Evolutionary conservation across 2,113 vertebrate genomes (phyloP).

Genomic region (Pycnonotus jocosus): DNA sequence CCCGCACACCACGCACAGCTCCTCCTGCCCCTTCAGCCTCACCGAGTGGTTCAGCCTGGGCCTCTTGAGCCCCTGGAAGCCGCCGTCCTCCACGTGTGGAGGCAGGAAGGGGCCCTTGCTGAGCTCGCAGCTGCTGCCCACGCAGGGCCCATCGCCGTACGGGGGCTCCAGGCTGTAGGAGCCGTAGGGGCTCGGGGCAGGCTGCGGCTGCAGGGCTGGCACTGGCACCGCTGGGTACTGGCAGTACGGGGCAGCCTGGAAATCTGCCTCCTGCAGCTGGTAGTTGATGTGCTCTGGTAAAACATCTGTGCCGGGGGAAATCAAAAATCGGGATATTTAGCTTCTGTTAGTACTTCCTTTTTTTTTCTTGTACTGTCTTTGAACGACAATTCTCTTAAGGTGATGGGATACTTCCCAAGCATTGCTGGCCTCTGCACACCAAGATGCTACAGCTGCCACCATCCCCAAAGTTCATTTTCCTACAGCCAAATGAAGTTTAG

Average conservation of each 20-base stretch:
- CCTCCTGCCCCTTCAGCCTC: conserved; percentile 81
- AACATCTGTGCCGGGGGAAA: conserved; percentile 73
- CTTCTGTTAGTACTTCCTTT: no score
- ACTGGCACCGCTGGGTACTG: conserved; percentile 81
- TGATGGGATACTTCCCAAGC: no score
- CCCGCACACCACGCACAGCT: conserved; percentile 90
- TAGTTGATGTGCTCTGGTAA: conserved; percentile 84
- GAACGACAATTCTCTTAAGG: no score
- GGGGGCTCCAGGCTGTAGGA: conserved; percentile 73
- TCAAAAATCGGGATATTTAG: not conserved
- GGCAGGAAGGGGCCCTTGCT: conserved; percentile 60
- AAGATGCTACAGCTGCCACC: no score
- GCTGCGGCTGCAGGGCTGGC: conserved; percentile 66
- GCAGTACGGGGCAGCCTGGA: conserved; percentile 79
- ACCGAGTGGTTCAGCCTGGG: conserved; percentile 69
- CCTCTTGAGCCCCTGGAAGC: conserved; percentile 72
- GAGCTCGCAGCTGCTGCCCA: conserved; percentile 63
- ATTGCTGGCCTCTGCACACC: no score
- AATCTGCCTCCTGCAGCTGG: conserved; percentile 80
- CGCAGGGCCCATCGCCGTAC: conserved; percentile 57
- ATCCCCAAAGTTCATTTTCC: no score
- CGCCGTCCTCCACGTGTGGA: conserved; percentile 16
- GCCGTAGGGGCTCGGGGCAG: conserved; percentile 74
- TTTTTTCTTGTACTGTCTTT: no score
- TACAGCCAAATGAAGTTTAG: no score